These are phyloP conservation scores for Pteria penguin DNA, from an alignment of 2,888 invertebrate genomes.

Conservation along the genomic window DNA sequence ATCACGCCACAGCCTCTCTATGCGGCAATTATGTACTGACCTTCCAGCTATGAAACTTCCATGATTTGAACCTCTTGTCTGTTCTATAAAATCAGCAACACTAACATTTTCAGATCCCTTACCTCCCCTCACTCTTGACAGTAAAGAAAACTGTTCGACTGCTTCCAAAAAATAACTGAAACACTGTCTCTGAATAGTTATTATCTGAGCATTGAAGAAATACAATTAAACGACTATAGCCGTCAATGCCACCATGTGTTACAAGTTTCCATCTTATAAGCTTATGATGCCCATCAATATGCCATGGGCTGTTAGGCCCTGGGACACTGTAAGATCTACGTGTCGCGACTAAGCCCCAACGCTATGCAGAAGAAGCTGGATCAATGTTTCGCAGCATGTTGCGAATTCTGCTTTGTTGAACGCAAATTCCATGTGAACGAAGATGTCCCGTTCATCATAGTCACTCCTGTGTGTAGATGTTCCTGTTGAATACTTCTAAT, in stretches of 20 bases:
- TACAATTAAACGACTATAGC: slow-evolving; percentile 33
- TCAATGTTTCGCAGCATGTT: too few species aligned
- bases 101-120: slow-evolving; percentile 26
- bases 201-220: slow-evolving; percentile 16
- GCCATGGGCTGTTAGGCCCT: slow-evolving; percentile 39
- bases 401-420: slow-evolving; percentile 18
- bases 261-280: slow-evolving; percentile 45
- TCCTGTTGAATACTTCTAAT: slow-evolving; percentile 14
- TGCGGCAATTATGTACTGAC: slow-evolving; percentile 32
- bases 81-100: slow-evolving; percentile 26
- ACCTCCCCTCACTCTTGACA: slow-evolving; percentile 35
- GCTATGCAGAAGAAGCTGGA: too few species aligned
- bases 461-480: slow-evolving; percentile 33
- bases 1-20: slow-evolving; percentile 42
- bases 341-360: too few species aligned
- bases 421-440: slow-evolving; percentile 19
- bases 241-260: slow-evolving; percentile 45
- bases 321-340: slow-evolving; percentile 39
- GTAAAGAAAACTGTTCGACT: slow-evolving; percentile 13
- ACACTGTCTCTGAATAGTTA: slow-evolving; percentile 30
- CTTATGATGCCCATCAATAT: slow-evolving; percentile 44
- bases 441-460: slow-evolving; percentile 37
- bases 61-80: not conserved
- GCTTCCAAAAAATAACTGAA: slow-evolving; percentile 27
- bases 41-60: slow-evolving; percentile 35